phyloP scores from a whole-genome alignment of 2,797 vertebrate genomes.

The Hypotaenidia philippensis region DNA sequence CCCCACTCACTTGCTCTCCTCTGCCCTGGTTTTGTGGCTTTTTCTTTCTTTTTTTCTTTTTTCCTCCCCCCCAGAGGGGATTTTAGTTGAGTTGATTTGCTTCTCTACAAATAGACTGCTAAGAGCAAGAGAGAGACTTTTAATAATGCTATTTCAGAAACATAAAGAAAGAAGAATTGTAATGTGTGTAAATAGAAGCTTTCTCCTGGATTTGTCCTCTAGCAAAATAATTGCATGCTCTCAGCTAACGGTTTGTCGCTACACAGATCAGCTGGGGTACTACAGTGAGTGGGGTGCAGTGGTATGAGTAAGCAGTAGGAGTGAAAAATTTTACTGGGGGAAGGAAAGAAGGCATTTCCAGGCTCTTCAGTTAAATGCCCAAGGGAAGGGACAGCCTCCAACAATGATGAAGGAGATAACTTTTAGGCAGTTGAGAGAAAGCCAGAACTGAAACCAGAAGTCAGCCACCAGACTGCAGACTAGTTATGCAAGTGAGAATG shows the following conservation, averaged over 20 bases:
- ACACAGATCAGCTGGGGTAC: neutral
- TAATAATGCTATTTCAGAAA: constrained; percentile 41
- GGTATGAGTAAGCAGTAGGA: constrained; percentile 62
- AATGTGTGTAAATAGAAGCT: constrained; percentile 41
- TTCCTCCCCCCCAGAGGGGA: neutral
- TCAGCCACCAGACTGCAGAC: neutral
- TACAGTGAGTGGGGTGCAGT: constrained; percentile 8
- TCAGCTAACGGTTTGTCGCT: neutral
- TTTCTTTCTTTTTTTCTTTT: neutral
- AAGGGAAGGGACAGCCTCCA: neutral
- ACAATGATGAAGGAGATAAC: neutral
- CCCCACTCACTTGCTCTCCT: neutral
- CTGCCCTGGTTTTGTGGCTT: neutral
- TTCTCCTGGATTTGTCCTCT: constrained; percentile 34
- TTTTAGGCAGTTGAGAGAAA: neutral
- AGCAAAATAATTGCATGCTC: neutral
- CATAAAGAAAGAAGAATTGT: constrained; percentile 28
- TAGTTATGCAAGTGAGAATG: neutral
- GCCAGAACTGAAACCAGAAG: neutral
- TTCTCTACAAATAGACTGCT: constrained; percentile 7
- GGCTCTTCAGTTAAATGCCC: neutral
- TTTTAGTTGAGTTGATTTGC: constrained; percentile 16
- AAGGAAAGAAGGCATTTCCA: constrained; percentile 28
- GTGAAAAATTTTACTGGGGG: constrained; percentile 48
- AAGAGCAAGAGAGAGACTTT: constrained; percentile 39